A percentile compares a stretch with the other conserved stretches of the same genome.
Conservation (phyloP, 2,797 vertebrate species). For the Nyctibius grandis region DNA sequence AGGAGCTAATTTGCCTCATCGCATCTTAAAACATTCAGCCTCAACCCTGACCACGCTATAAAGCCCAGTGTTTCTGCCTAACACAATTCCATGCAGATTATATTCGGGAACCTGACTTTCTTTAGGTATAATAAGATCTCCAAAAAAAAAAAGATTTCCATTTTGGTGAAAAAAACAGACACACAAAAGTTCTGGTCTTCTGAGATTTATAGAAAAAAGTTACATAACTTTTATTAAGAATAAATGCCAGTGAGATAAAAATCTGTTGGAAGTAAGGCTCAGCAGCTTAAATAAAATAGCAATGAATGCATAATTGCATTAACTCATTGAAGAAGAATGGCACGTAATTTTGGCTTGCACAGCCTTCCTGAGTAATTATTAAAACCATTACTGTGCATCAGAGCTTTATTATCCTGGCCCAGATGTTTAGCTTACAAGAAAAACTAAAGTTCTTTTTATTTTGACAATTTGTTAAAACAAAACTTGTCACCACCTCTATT, state of each 20-base stretch:
- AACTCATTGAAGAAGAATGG: background rate
- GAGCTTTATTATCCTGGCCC: background rate
- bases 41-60: background rate
- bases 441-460: background rate
- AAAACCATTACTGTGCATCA: background rate
- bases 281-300: background rate
- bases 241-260: background rate
- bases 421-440: background rate
- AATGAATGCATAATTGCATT: background rate
- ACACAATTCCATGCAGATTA: background rate
- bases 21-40: background rate
- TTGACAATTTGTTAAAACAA: background rate
- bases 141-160: background rate
- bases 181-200: background rate
- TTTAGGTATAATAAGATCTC: background rate
- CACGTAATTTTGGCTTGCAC: background rate
- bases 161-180: background rate
- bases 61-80: background rate
- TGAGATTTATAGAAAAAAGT: background rate
- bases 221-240: background rate
- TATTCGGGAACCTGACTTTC: background rate
- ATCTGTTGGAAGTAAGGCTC: background rate
- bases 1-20: background rate
- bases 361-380: background rate
- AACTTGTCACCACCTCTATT: background rate